Evolutionary conservation across 2,113 vertebrate species (phyloP).

Genomic region (Danio rerio): DNA sequence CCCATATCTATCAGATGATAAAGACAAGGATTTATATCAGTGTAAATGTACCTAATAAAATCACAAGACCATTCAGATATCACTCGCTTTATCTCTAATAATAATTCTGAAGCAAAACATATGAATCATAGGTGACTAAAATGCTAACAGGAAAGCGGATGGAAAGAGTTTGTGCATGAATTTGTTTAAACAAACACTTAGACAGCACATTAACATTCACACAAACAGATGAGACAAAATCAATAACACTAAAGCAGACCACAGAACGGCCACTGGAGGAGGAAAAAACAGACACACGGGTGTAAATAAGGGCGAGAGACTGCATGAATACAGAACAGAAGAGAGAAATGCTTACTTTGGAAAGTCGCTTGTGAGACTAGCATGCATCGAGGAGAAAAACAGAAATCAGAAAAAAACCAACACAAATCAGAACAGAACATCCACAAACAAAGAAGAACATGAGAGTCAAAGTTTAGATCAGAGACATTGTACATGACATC

Average conservation of each 20-base stretch:
- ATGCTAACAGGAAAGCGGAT: neutral
- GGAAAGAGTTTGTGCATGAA: neutral
- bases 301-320: slow-evolving; percentile 54
- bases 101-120: neutral
- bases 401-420: slow-evolving; percentile 76
- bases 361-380: slow-evolving; percentile 98
- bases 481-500: slow-evolving; percentile 66
- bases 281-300: slow-evolving; percentile 13
- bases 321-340: slow-evolving; percentile 73
- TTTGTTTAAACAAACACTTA: slow-evolving; percentile 15
- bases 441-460: slow-evolving; percentile 65
- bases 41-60: neutral
- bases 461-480: slow-evolving; percentile 72
- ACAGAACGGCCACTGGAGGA: neutral
- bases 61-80: neutral
- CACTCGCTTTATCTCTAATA: neutral
- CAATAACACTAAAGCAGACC: neutral
- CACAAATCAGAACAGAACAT: slow-evolving; percentile 65
- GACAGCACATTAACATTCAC: slow-evolving; percentile 16
- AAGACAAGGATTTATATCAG: neutral
- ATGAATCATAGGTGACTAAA: neutral
- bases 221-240: slow-evolving; percentile 40
- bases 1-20: too few species aligned
- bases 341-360: slow-evolving; percentile 97
- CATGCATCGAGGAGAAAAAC: slow-evolving; percentile 88